Percentiles rank a stretch among this genome's conserved stretches.
phyloP scores from a whole-genome alignment of 1,140 invertebrate species.

The Drosophila nannoptera region DNA sequence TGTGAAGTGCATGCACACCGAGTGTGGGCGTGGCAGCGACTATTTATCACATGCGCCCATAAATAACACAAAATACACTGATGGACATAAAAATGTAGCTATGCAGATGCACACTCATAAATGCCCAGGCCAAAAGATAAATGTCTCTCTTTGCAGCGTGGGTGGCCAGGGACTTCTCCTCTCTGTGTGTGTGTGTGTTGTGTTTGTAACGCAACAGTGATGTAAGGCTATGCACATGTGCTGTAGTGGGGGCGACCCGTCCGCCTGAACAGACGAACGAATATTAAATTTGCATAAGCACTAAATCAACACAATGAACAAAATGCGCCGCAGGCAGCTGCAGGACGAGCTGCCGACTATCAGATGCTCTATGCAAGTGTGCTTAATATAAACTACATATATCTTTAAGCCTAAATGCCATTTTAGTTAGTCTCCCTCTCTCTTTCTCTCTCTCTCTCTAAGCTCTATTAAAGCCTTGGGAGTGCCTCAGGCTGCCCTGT shows the following conservation, averaged over 20 bases:
- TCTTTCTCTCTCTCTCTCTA: too few relatives aligned
- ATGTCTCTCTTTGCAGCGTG: slow-evolving; percentile 19
- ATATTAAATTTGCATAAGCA: slow-evolving; percentile 76
- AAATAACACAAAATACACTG: slow-evolving; percentile 64
- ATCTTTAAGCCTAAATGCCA: neutral
- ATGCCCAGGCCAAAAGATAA: slow-evolving; percentile 27
- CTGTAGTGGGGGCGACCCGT: slow-evolving; percentile 10
- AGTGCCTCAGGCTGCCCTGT: too few relatives aligned
- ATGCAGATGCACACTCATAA: slow-evolving; percentile 39
- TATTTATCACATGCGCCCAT: slow-evolving; percentile 67
- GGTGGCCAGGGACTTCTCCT: neutral
- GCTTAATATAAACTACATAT: neutral
- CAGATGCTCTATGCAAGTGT: slow-evolving; percentile 4
- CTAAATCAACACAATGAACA: slow-evolving; percentile 74
- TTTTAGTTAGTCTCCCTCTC: neutral
- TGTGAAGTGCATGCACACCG: neutral
- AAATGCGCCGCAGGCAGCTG: slow-evolving; percentile 22
- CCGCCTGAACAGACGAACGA: slow-evolving; percentile 48
- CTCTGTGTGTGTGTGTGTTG: slow-evolving; percentile 31
- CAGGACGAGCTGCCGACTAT: slow-evolving; percentile 11
- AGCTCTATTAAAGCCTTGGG: too few relatives aligned
- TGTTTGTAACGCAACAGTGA: slow-evolving; percentile 74
- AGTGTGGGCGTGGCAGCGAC: slow-evolving; percentile 10
- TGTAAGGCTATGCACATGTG: slow-evolving; percentile 67
- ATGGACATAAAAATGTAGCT: slow-evolving; percentile 52